Conservation (phyloP, 37 sponge, comb jelly and placozoan species). For the Cladorhizidae sp. region DNA sequence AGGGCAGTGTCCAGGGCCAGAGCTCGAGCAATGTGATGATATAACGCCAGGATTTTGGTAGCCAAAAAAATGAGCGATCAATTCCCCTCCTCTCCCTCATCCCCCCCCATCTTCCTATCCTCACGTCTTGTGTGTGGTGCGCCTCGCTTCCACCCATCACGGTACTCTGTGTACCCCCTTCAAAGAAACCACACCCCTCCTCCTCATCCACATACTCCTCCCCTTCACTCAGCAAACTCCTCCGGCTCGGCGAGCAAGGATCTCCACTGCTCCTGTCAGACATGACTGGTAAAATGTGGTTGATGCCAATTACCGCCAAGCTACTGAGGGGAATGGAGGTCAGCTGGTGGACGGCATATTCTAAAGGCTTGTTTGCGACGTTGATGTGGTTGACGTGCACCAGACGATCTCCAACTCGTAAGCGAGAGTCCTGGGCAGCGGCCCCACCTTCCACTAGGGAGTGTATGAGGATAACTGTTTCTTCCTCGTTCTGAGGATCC, state of each 20-base stretch:
- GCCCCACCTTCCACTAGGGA: constrained; percentile 64
- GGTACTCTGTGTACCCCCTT: background rate
- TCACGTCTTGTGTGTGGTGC: background rate
- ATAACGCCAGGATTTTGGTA: no score
- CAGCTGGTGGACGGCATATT: constrained; percentile 66
- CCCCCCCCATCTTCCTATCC: background rate
- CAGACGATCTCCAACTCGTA: constrained; percentile 66
- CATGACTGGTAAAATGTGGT: constrained; percentile 37
- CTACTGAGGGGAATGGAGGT: constrained; percentile 23
- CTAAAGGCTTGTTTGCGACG: constrained; percentile 35
- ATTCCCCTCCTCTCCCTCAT: background rate
- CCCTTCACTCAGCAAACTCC: background rate
- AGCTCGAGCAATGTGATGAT: no score
- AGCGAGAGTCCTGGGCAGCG: constrained; percentile 61
- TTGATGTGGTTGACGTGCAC: constrained; percentile 65
- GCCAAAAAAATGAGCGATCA: no score
- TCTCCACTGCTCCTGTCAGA: constrained; percentile 28
- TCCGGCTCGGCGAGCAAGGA: constrained; percentile 9
- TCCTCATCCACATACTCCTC: background rate
- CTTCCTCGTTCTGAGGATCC: constrained; percentile 54
- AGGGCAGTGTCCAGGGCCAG: no score
- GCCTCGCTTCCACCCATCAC: background rate
- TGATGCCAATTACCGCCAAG: constrained; percentile 31
- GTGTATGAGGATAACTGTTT: constrained; percentile 57
- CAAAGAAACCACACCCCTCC: constrained; percentile 1